Conservation (phyloP, 1,140 invertebrate species). For the Brachionus paranguensis region DNA sequence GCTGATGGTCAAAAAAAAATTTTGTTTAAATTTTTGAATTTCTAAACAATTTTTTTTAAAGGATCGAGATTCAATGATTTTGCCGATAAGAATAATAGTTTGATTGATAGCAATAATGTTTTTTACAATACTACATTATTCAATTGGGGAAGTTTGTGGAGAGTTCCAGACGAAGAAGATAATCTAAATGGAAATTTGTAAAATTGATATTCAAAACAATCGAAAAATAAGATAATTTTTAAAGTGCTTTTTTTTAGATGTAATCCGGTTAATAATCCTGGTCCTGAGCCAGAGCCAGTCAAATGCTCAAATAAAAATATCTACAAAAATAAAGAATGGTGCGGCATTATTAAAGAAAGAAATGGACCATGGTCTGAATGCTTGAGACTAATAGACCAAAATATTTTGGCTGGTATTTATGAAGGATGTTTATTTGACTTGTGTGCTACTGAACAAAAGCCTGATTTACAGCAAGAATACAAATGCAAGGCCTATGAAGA, state of each 20-base stretch:
- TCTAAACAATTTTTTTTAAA: background rate
- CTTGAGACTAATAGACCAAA: background rate
- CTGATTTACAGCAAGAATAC: background rate
- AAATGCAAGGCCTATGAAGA: conserved; percentile 24
- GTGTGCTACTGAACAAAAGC: background rate
- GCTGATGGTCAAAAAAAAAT: background rate
- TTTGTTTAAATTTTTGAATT: background rate
- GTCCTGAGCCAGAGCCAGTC: background rate
- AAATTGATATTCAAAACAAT: background rate
- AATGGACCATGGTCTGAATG: conserved; percentile 3
- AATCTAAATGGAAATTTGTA: background rate
- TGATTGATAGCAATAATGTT: background rate
- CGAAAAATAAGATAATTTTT: background rate
- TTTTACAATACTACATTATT: background rate
- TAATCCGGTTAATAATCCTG: background rate
- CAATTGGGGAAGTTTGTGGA: conserved; percentile 20
- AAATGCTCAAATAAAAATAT: background rate
- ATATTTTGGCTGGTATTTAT: background rate
- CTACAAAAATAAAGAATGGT: background rate
- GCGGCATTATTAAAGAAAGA: background rate
- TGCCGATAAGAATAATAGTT: background rate
- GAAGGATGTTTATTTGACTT: conserved; percentile 12
- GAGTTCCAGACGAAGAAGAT: background rate
- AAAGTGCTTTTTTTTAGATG: background rate
- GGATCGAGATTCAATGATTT: conserved; percentile 6